Conservation (phyloP, 2,113 vertebrate species). For the Prionailurus bengalensis region DNA sequence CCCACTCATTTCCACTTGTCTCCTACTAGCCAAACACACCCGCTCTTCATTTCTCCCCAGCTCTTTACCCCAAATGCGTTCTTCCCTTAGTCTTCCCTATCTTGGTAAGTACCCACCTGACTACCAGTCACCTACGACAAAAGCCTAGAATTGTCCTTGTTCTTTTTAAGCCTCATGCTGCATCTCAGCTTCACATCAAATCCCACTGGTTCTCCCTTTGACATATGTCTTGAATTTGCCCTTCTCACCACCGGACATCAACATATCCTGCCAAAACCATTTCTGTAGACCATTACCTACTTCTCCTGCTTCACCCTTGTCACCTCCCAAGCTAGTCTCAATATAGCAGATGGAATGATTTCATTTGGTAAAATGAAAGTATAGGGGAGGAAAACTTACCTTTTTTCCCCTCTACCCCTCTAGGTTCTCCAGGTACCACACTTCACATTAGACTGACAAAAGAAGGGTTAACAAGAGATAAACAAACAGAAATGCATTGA, state of each 20-base stretch:
- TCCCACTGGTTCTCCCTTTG: neutral
- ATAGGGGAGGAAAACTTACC: neutral
- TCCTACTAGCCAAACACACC: neutral
- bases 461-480: neutral
- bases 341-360: too few species aligned
- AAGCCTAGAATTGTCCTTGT: neutral
- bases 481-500: neutral
- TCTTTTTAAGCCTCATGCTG: neutral
- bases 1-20: neutral
- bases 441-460: neutral
- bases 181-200: neutral
- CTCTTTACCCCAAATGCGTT: fast-evolving
- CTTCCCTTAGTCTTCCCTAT: neutral
- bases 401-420: neutral
- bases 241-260: neutral
- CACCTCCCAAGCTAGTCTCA: neutral
- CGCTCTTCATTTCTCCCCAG: neutral
- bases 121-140: neutral
- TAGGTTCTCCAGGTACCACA: neutral
- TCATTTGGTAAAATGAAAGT: neutral
- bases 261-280: neutral
- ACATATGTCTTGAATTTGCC: neutral
- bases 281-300: neutral
- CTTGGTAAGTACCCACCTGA: neutral
- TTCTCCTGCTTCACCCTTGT: neutral